Evolutionary conservation across 2,113 vertebrate species (phyloP), one percentile per base, ranked within the genome.

Genomic region (Anoura caudifer): DNA sequence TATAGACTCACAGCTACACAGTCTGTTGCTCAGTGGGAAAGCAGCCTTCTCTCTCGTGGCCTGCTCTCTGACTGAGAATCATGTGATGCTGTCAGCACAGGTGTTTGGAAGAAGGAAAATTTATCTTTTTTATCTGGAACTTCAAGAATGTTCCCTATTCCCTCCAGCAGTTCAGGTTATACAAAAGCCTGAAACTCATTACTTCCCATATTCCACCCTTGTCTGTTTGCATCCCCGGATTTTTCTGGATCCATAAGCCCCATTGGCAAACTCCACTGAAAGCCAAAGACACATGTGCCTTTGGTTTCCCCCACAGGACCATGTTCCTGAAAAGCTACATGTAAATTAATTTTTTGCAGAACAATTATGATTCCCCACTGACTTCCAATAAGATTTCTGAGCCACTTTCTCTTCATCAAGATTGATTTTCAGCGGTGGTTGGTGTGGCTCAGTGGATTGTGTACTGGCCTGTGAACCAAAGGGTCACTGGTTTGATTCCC

Each of bases 41-140:
- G 41, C 15, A 77, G 17, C 14, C 63, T 93, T 91, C 54, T 95
- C 43, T 73, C 47, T 81, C 2, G 11, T 41, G 61, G 70, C 22
- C 76, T 80, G 50, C 50, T 73, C 36, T 67, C 33, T 87, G 63
- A 41, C 4, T 63, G 81, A 87, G 76, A 94, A 56, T 45, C 36
- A 84, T 14, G 14, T 90, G 33, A 84, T 63, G 12, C 38, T 61
- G 63, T 92, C 38, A 82, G 28, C 52, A 67, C 26, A 89, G 72
- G 50, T 67, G 73, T 95, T 76, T 47, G 45, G 90, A 89, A 90
- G 77, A 75, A 86, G 67, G 88, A 61, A 82, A 86, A 59, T 33
- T 69, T 61, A 33, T 67, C 59, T 56, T 76, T 75, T 52, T 76
- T 17, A 81, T 80, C 45, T 81, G 70, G 61, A 67, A 83, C 33